Conservation (phyloP, 2,797 vertebrate species). For the Mus caroli region DNA sequence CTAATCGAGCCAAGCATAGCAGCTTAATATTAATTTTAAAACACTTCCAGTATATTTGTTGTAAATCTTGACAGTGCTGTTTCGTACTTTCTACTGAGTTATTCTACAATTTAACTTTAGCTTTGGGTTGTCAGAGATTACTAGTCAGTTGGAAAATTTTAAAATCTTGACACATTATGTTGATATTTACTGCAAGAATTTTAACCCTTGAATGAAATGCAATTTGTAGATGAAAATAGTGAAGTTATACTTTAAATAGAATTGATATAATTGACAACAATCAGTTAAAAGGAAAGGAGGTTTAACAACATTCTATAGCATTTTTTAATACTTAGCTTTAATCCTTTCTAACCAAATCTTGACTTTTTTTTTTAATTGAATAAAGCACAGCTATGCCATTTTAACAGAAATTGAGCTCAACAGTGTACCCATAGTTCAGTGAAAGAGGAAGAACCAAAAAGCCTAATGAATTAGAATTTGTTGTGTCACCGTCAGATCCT, state of each 20-base stretch:
- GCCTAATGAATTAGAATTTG: conserved; percentile 45
- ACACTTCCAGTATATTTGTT: conserved; percentile 86
- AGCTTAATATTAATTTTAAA: conserved; percentile 90
- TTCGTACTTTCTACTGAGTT: conserved; percentile 87
- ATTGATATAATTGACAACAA: conserved; percentile 43
- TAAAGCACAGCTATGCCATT: conserved; percentile 19
- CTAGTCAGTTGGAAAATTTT: conserved; percentile 82
- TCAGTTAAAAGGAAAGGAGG: background rate
- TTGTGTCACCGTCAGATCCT: background rate
- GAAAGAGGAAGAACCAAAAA: conserved; percentile 5
- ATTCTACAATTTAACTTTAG: conserved; percentile 83
- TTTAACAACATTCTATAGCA: background rate
- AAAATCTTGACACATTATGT: conserved; percentile 78
- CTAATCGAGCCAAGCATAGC: conserved; percentile 88
- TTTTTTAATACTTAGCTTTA: background rate
- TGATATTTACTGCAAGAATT: conserved; percentile 85
- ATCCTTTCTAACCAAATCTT: conserved; percentile 15
- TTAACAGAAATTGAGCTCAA: conserved; percentile 57
- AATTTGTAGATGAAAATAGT: conserved; percentile 50
- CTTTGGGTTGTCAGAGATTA: conserved; percentile 81
- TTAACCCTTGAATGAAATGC: conserved; percentile 81
- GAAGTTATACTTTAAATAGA: conserved; percentile 47
- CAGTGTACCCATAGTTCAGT: background rate
- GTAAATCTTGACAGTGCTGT: conserved; percentile 86
- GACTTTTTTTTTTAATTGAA: background rate